These are phyloP conservation scores for Aleiodes alternator DNA, from an alignment of 2,888 invertebrate species.

Conservation along the genomic window DNA sequence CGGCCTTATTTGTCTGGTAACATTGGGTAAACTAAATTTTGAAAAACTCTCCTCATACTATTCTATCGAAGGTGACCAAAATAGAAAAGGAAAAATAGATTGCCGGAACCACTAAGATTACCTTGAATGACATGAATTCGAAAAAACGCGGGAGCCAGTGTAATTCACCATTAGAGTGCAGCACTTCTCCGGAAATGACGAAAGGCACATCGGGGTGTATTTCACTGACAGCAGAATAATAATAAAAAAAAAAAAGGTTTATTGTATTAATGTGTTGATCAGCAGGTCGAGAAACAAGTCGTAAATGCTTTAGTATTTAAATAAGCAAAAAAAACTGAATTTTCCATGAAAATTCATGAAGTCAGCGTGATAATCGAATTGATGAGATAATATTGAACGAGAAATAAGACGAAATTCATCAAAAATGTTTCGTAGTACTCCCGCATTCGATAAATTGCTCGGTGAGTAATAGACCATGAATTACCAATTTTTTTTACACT, in stretches of 20 bases:
- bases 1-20: too few relatives aligned
- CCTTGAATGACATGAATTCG: not conserved
- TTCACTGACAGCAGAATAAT: constrained; percentile 7
- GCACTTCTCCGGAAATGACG: constrained; percentile 16
- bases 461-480: constrained; percentile 75
- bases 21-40: too few relatives aligned
- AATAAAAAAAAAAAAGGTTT: not conserved
- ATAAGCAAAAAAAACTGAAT: not conserved
- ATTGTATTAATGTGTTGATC: constrained; percentile 20
- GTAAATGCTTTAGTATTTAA: not conserved
- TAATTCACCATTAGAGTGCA: not conserved
- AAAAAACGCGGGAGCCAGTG: not conserved
- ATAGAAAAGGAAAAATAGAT: too few relatives aligned
- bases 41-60: too few relatives aligned
- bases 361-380: not conserved
- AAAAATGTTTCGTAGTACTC: constrained; percentile 79
- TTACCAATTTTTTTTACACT: not conserved
- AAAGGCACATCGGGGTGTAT: constrained; percentile 3
- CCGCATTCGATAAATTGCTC: constrained; percentile 82
- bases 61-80: too few relatives aligned
- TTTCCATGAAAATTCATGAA: not conserved
- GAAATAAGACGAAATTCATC: not conserved
- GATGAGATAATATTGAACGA: not conserved
- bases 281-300: constrained; percentile 22
- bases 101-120: too few relatives aligned